Conservation (phyloP, 2,888 invertebrate genomes). For the Mesoligia furuncula region DNA sequence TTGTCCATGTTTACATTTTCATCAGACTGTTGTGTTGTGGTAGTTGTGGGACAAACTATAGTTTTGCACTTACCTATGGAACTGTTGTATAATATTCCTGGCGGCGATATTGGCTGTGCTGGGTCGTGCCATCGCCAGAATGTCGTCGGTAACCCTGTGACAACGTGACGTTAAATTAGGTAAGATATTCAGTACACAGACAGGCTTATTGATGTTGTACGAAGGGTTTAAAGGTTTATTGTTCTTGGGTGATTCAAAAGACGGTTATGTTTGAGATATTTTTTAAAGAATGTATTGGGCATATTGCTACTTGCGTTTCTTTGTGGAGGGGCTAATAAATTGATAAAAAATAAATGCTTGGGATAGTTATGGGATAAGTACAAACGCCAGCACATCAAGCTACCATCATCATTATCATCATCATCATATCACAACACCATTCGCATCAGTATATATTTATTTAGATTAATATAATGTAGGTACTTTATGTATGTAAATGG, state of each 20-base stretch:
- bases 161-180: conserved; percentile 26
- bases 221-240: not conserved
- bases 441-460: no score
- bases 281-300: not conserved
- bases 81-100: conserved; percentile 94
- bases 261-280: not conserved
- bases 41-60: not conserved
- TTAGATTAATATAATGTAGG: no score
- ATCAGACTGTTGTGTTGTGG: no score
- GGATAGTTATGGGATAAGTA: not conserved
- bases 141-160: conserved; percentile 96
- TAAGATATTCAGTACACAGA: not conserved
- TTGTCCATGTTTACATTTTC: not conserved
- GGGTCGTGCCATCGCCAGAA: conserved; percentile 97
- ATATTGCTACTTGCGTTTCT: not conserved
- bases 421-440: no score
- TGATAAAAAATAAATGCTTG: not conserved
- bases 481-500: no score
- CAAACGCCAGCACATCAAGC: no score
- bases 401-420: no score
- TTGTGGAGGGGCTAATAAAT: not conserved
- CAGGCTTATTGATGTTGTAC: conserved; percentile 15
- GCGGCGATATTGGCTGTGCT: conserved; percentile 93
- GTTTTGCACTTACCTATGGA: conserved; percentile 90
- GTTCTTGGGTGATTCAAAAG: not conserved